Base-by-base conservation (phyloP, 2,113 vertebrate species). In the Dicentrarchus labrax region DNA sequence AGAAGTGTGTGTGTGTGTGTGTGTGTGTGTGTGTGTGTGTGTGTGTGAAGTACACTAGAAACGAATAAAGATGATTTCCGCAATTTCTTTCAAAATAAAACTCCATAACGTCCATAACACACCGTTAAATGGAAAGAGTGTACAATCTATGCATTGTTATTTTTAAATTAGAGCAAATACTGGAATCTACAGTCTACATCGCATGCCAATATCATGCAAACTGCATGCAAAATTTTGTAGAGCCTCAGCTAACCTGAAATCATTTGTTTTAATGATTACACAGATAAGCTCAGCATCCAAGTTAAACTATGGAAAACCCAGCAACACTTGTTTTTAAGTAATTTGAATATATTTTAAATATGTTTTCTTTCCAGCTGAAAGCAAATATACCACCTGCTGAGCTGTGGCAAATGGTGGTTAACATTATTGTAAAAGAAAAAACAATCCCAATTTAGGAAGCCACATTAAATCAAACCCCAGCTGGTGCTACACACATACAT, bases 1-100 rank as follows among this genome's bases (percentile, higher is more conserved):
- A 75, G 74, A 50, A 7, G 9, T 6, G 43, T 39, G 72, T 45
- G 72, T 74, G 79, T 48, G 22, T 45, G 19, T 36, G 67, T 54
- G 57, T 22, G 66, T 45, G 61, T 19, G 21, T 47, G 78, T 76
- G 67, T 53, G 60, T 54, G 36, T 51, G 22, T 57, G 36, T 51
- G 22, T 30, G 67, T 36, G 62, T 8, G 11, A 30, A 30, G 30
- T 30, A 30, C 30, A 30, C 30, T 0, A 65, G 30, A 61, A 47
- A 64, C 36, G 4, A 60, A 75, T 10, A 8, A 21, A 19, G 0
- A 39, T 11, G 0, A 45, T 54, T 68, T 93, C 93, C 89, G 71
- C 12, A 8, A 7, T 57, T 1, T 11, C 43, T 83, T 90, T 87
- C 86, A 89, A 69, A 91, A 86, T 88, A 92, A 93, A 91, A 84